Evolutionary conservation across 2,888 invertebrate genomes (phyloP).

Genomic region (Spodoptera littoralis): DNA sequence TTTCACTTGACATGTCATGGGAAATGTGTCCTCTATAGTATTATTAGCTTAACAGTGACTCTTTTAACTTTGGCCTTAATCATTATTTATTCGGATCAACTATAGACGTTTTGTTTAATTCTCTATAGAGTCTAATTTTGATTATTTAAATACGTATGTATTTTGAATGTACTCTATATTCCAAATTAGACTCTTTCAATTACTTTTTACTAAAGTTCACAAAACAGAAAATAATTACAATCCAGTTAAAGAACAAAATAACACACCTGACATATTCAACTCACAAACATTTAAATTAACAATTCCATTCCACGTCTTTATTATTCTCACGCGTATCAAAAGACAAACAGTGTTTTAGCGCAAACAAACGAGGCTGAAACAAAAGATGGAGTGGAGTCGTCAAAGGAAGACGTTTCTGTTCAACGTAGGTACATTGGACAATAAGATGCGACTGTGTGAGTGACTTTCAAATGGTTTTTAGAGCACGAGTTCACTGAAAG

Average conservation of each 20-base stretch:
- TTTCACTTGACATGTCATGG: no score
- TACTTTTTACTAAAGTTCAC: no score
- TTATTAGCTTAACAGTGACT: no score
- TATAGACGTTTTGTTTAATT: no score
- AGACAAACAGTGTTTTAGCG: conserved; percentile 57
- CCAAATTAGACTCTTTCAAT: no score
- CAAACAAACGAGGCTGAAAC: conserved; percentile 46
- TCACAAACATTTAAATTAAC: conserved; percentile 26
- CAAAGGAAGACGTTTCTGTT: conserved; percentile 49
- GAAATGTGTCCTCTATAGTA: no score
- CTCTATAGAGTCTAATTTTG: no score
- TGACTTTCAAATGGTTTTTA: conserved; percentile 45
- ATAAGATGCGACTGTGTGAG: conserved; percentile 14
- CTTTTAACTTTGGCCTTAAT: no score
- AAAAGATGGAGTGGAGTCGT: conserved; percentile 52
- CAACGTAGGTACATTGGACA: conserved; percentile 39
- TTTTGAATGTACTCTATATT: no score
- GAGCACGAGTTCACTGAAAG: conserved; percentile 11
- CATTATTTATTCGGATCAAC: no score
- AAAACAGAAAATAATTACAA: not conserved
- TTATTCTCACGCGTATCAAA: conserved; percentile 48
- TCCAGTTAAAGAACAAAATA: not conserved
- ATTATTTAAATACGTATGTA: no score
- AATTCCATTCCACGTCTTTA: conserved; percentile 34
- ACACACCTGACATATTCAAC: conserved; percentile 12